Conservation (phyloP, 2,113 vertebrate genomes). For the Acrocephalus kingi region DNA sequence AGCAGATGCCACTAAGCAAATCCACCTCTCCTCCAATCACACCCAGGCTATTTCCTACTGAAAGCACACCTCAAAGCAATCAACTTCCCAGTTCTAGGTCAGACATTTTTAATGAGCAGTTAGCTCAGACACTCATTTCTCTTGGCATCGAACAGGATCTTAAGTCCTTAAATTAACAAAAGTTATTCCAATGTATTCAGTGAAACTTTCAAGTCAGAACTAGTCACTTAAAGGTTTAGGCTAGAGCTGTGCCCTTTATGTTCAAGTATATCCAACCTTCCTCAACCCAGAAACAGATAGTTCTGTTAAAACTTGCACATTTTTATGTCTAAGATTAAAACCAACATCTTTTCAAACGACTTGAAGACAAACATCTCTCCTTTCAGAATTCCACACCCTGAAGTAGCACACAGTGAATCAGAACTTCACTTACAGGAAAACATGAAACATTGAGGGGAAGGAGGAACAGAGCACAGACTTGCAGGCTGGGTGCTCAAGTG, state of each 20-base stretch:
- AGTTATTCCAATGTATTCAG: background rate
- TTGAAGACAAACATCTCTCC: background rate
- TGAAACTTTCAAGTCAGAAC: background rate
- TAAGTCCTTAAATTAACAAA: background rate
- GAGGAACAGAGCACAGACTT: background rate
- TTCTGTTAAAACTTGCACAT: background rate
- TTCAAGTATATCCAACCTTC: background rate
- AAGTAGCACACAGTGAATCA: background rate
- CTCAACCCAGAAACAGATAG: background rate
- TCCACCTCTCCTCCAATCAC: background rate
- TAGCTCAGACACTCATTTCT: background rate
- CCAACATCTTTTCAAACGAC: background rate
- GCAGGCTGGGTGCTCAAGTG: background rate
- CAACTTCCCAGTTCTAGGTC: background rate
- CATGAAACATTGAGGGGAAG: background rate
- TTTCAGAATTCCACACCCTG: background rate
- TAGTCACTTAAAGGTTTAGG: background rate
- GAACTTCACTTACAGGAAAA: background rate
- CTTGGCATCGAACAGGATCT: background rate
- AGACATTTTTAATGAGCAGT: background rate
- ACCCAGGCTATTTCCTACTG: background rate
- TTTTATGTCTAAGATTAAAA: background rate
- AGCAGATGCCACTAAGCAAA: background rate
- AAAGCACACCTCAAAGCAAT: background rate
- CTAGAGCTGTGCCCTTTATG: background rate